Base-by-base conservation (phyloP, 2,888 invertebrate species). In the Polydrusus pterygomalis region DNA sequence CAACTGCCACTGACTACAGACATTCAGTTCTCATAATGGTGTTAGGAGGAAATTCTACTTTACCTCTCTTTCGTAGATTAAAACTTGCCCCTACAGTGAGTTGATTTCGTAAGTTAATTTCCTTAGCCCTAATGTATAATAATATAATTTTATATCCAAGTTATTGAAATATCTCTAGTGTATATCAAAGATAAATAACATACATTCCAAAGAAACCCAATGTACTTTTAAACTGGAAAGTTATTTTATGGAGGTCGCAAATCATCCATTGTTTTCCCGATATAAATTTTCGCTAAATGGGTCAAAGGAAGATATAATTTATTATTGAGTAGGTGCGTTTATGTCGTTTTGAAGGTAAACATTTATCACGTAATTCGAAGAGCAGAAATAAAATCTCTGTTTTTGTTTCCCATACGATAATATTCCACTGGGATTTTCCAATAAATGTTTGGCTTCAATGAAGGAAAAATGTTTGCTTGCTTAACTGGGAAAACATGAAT, bases 291-390 rank as follows among this genome's bases (percentile, higher is more conserved):
- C 15, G 11, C 10, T 60, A 38, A 60, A 30, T 60, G 38, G 58
- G 58, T 60, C 38, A 60, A 9, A 38, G 18, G 18, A 18, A 38
- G 17, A 60, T 60, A 38, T 60, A 38, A 60, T 40, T 60, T 38
- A 38, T 38, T 60, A 60, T 60, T 60, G 58, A 60, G 58, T 38
- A 60, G 34, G 34, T 56, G 20, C n/a, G 30, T 54, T 18, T n/a
- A 60, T 38, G 58, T 60, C 38, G 58, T 60, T 38, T 38, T 18
- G 38, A 60, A 60, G 58, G 58, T 60, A 60, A 60, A 60, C 58
- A 60, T 60, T 60, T 60, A 60, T 60, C 38, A 60, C 13, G 7
- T 7, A 30, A 18, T 9, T 38, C 38, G 30, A 38, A 18, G 2
- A 11, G n/a, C 58, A 38, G 8, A 18, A 17, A 38, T 38, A 60